Conservation (phyloP, 1,140 invertebrate genomes). For the Trissolcus basalis region DNA sequence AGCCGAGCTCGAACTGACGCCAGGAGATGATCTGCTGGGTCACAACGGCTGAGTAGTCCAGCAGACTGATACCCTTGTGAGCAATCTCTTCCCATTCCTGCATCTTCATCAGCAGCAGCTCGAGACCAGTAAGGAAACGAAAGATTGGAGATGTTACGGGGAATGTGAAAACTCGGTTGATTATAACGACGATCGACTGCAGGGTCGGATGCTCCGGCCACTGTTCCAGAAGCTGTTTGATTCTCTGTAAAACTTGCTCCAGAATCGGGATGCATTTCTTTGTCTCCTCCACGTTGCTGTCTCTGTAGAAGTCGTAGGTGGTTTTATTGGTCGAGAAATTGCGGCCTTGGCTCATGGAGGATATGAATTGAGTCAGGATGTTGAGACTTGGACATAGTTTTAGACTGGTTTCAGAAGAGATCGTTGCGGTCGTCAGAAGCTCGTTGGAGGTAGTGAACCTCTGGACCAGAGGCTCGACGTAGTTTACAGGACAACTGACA, state of each 20-base stretch:
- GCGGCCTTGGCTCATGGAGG: conserved; percentile 32
- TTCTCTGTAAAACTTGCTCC: conserved; percentile 78
- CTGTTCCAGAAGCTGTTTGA: conserved; percentile 83
- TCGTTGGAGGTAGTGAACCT: conserved; percentile 79
- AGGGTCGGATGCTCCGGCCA: conserved; percentile 95
- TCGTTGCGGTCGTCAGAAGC: conserved; percentile 73
- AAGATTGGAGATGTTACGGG: conserved; percentile 88
- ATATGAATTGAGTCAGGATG: conserved; percentile 66
- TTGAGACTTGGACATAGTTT: conserved; percentile 78
- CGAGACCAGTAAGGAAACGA: conserved; percentile 92
- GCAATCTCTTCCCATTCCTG: conserved; percentile 96
- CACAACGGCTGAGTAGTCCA: conserved; percentile 81
- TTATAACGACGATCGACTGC: conserved; percentile 83
- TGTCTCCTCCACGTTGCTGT: conserved; percentile 87
- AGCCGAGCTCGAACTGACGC: conserved; percentile 92
- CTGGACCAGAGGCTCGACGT: conserved; percentile 77
- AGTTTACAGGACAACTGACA: too few relatives aligned
- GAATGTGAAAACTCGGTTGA: conserved; percentile 86
- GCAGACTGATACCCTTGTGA: conserved; percentile 89
- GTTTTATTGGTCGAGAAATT: neutral
- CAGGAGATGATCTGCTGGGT: conserved; percentile 91
- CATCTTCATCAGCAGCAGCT: conserved; percentile 88
- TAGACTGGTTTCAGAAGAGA: conserved; percentile 76
- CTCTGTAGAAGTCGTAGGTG: conserved; percentile 92
- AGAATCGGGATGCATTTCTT: conserved; percentile 84